Base-by-base conservation (phyloP, 2,797 vertebrate species). In the Emydoidea blandingii region DNA sequence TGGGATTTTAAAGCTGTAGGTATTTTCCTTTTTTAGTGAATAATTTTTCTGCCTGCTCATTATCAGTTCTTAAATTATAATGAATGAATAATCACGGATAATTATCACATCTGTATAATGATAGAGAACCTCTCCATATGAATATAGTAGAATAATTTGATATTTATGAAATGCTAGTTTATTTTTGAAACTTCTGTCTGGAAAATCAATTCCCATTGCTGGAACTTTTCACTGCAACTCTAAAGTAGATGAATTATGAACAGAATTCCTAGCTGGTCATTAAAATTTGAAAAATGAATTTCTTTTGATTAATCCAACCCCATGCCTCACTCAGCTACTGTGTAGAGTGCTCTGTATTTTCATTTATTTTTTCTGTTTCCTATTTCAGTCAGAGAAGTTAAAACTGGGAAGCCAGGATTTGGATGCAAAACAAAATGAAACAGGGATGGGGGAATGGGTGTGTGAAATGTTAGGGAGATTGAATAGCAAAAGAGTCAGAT, bases 141-240 rank as follows among this genome's bases (percentile, higher is more conserved):
- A 96, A 91, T 68, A 90, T 76, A 90, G 83, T 59, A n/a, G 81
- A 85, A 95, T 95, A 86, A 97, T 97, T 97, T 95, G 86, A 97
- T 96, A 97, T 95, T 96, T 97, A 97, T 97, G 92, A 96, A 96
- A 97, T 93, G 93, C 23, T 96, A 95, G 85, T 95, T 96, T 91
- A 85, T 93, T 97, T 94, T 96, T 96, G 96, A 97, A 97, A 74
- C 93, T 93, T 97, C 93, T 95, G 57, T 88, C 90, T 92, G 86
- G 88, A 93, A 95, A 95, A 91, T 89, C 37, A 96, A 90, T 88
- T 91, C 74, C 74, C 86, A 59, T 34, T 57, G 81, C 82, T 87
- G 81, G 65, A 94, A 91, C 3, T 5, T 96, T 96, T 97, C 92
- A 94, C 93, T 96, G 93, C 86, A 86, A 56, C 93, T 93, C 84